A percentile compares a stretch with the other conserved stretches of the same genome.
These are phyloP conservation scores for Nasonia vitripennis DNA, from an alignment of 1,140 invertebrate genomes.

Conservation along the genomic window DNA sequence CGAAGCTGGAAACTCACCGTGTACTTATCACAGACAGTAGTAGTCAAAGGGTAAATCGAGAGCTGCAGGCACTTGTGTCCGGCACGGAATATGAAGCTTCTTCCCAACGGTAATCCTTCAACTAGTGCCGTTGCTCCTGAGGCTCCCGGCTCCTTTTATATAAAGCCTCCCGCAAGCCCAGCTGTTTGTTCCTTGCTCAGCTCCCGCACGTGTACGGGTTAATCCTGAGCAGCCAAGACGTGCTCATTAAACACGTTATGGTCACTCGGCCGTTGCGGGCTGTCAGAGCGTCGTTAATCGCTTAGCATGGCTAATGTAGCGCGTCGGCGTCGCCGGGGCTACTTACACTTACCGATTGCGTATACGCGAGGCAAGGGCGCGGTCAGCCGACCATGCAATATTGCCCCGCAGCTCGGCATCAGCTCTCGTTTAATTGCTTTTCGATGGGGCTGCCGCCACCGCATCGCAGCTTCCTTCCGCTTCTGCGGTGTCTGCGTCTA, in stretches of 20 bases:
- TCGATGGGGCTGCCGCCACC: neutral
- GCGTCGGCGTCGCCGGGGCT: neutral
- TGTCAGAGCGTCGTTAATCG: conserved; percentile 11
- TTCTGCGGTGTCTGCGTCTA: neutral
- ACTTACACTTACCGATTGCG: neutral
- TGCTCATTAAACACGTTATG: conserved; percentile 68
- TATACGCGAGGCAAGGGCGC: conserved; percentile 1
- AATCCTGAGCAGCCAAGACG: conserved; percentile 65
- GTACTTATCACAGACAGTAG: too few relatives aligned
- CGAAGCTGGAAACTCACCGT: too few relatives aligned
- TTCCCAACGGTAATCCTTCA: neutral
- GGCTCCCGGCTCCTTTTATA: conserved; percentile 32
- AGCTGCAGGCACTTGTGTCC: too few relatives aligned
- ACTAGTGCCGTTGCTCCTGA: conserved; percentile 25
- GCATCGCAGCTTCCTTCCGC: neutral
- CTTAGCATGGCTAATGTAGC: neutral
- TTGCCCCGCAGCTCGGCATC: conserved; percentile 14
- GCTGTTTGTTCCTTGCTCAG: neutral
- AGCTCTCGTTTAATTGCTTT: conserved; percentile 47
- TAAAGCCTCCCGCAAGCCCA: neutral
- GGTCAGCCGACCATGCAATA: conserved; percentile 56
- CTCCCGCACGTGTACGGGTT: conserved; percentile 32
- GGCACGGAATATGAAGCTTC: too few relatives aligned
- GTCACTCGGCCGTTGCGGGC: conserved; percentile 49
- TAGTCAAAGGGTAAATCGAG: too few relatives aligned